Base-by-base conservation (phyloP, 2,888 invertebrate genomes). In the Horisme vitalbata region DNA sequence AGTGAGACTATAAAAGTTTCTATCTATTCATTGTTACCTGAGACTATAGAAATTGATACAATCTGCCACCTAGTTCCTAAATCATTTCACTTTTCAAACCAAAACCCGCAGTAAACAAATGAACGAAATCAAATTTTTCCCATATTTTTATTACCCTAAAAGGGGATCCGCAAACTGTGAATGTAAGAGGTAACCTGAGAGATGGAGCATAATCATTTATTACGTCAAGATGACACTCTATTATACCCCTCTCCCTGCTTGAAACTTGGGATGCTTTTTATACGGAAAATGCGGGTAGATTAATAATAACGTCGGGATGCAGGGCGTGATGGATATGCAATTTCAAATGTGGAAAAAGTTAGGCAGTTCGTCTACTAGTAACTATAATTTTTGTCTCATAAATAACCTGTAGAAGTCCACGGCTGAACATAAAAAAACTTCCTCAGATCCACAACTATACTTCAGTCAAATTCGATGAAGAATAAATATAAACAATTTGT, bases 221-320 rank as follows among this genome's bases (percentile, higher is more conserved):
- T 78, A 88, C 71, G 73, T 69, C 79, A 75, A 83, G 83, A 82
- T 86, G 89, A 90, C 89, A 88, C 83, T 85, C 79, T 83, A 87
- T 88, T 88, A 86, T 54, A 32, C 52, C 51, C 61, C 57, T 35
- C 41, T 51, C 46, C 46, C 41, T 36, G 34, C 8, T 7, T 32
- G 45, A 37, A 50, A 50, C 45, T 55, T 39, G 44, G 39, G 50
- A 47, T 57, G 52, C 38, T 52, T 55, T 54, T 43, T 55, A 5
- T 52, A 46, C 43, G 44, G 26, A 13, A 49, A 39, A 45, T 47
- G 43, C 34, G 47, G 52, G 45, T 49, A 50, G 51, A 44, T 37
- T 52, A 45, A 44, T 41, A 46, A n/a, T 44, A 33, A 45, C 31
- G 46, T 39, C 34, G 44, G 44, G 49, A 13, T 49, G 49, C 44